phyloP scores from a whole-genome alignment of 2,113 vertebrate genomes.

The Aviceda subcristata region DNA sequence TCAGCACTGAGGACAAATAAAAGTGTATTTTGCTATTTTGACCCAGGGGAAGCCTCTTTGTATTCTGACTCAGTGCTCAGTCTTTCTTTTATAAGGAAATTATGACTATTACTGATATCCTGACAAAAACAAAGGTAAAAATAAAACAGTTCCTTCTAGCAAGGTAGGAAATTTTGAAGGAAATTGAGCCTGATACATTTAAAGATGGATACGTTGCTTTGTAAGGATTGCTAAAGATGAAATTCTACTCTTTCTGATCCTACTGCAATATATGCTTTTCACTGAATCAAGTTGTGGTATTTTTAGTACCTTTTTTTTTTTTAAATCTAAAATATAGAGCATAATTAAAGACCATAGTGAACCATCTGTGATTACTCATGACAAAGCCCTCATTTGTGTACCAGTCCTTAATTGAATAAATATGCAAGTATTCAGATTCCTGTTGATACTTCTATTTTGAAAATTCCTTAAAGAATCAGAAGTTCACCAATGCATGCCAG shows the following conservation, averaged over 20 bases:
- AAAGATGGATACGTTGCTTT: not conserved
- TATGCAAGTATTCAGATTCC: slow-evolving; percentile 63
- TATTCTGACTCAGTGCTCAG: not conserved
- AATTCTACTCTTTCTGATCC: not conserved
- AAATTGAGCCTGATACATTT: not conserved
- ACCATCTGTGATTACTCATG: not conserved
- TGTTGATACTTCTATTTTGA: slow-evolving; percentile 45
- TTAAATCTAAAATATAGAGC: slow-evolving; percentile 1
- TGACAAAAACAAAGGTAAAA: not conserved
- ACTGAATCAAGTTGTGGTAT: not conserved
- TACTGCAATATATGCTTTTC: not conserved
- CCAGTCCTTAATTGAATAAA: slow-evolving; percentile 56
- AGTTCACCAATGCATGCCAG: slow-evolving; percentile 37
- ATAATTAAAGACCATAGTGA: slow-evolving; percentile 46
- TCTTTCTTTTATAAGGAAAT: not conserved
- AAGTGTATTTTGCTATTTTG: not conserved
- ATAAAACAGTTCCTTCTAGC: not conserved
- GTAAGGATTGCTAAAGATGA: not conserved
- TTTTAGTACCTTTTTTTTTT: not conserved
- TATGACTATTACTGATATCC: not conserved
- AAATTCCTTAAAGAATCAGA: slow-evolving; percentile 55
- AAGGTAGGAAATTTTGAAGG: not conserved
- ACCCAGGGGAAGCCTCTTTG: not conserved
- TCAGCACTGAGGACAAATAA: not conserved
- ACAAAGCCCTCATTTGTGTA: slow-evolving; percentile 46